Conservation (phyloP, 2,113 vertebrate species). For the Toxostoma redivivum region DNA sequence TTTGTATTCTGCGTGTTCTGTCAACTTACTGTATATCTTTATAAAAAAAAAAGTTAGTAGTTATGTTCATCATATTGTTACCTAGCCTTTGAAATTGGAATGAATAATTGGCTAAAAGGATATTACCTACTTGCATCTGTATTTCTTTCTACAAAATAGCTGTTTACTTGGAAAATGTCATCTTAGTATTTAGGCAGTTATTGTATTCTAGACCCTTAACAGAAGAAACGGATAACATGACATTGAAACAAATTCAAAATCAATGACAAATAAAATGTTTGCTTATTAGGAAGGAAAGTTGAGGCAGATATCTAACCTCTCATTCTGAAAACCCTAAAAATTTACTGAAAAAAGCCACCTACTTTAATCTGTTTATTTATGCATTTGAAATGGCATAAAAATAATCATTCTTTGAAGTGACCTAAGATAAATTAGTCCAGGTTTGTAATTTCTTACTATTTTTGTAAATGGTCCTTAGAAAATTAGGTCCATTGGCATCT, state of each 20-base stretch:
- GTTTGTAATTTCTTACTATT: slow-evolving; percentile 38
- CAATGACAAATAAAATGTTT: neutral
- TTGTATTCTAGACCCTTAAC: neutral
- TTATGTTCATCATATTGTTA: slow-evolving; percentile 18
- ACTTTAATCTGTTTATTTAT: slow-evolving; percentile 5
- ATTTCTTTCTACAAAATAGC: neutral
- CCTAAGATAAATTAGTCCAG: slow-evolving; percentile 14
- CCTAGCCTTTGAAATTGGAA: neutral
- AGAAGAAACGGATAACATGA: neutral
- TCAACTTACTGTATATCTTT: neutral
- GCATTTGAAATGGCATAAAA: slow-evolving; percentile 25
- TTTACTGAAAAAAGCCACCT: neutral
- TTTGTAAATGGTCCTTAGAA: slow-evolving; percentile 44
- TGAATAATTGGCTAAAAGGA: slow-evolving; percentile 10
- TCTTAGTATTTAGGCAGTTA: slow-evolving; percentile 7
- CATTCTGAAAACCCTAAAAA: neutral
- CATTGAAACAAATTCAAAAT: slow-evolving; percentile 3
- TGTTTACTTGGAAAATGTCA: neutral
- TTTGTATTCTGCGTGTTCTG: neutral
- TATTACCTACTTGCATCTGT: neutral
- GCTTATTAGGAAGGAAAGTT: neutral
- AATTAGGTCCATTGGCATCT: slow-evolving; percentile 56
- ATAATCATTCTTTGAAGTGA: slow-evolving; percentile 10
- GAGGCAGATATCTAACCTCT: neutral
- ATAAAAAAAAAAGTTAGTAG: neutral